Conservation (phyloP, 2,888 invertebrate species). For the Creontiades dilutus region DNA sequence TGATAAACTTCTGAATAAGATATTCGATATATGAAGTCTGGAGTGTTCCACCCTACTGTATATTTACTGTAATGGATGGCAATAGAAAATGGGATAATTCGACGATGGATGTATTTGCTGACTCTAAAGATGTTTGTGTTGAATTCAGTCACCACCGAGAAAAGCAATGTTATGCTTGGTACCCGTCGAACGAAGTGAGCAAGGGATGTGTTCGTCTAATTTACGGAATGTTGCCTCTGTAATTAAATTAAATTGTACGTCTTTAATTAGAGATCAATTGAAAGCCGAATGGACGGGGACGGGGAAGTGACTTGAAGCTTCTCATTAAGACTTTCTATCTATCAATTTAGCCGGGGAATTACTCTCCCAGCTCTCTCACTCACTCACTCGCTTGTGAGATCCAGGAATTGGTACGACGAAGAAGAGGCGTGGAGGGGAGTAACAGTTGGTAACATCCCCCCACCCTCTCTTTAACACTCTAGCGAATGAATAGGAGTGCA, state of each 20-base stretch:
- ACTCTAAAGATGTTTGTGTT: conserved; percentile 38
- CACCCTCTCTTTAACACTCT: not conserved
- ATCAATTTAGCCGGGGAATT: conserved; percentile 68
- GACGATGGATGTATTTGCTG: no score
- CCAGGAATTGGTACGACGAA: not conserved
- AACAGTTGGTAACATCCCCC: conserved; percentile 8
- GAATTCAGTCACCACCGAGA: not conserved
- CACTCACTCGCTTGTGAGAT: conserved; percentile 17
- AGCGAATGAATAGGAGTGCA: no score
- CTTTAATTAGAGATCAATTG: conserved; percentile 70
- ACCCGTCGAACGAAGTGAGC: not conserved
- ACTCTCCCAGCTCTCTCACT: conserved; percentile 37
- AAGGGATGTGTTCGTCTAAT: conserved; percentile 69
- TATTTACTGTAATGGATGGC: no score
- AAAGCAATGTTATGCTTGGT: conserved; percentile 32
- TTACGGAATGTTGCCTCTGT: conserved; percentile 70
- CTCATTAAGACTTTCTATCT: conserved; percentile 71
- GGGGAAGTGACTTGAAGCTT: conserved; percentile 62
- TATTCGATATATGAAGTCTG: no score
- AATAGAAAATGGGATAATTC: no score
- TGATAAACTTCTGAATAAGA: no score
- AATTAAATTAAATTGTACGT: conserved; percentile 68
- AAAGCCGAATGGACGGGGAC: conserved; percentile 6
- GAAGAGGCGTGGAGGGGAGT: not conserved
- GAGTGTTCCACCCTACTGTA: no score